These are phyloP conservation scores for Sylvicola fuscatus DNA, from an alignment of 2,888 invertebrate species.

Conservation along the genomic window DNA sequence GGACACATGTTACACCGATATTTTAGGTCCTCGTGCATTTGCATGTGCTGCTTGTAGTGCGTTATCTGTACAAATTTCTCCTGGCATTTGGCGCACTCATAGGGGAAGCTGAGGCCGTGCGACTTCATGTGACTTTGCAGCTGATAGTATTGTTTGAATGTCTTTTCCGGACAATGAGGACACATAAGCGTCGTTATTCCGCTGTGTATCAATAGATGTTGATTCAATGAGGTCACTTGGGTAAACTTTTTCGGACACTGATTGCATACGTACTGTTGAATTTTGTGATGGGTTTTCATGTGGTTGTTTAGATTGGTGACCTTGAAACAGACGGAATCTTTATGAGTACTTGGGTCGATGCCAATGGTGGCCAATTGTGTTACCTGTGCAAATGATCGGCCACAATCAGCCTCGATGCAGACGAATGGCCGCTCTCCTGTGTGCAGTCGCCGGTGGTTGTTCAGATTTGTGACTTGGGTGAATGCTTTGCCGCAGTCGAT, in stretches of 20 bases:
- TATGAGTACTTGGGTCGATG: no score
- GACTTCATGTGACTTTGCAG: conserved; percentile 26
- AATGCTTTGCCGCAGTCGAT: conserved; percentile 26
- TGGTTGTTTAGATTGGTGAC: conserved; percentile 27
- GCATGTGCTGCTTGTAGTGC: conserved; percentile 24
- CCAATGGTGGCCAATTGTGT: conserved; percentile 1
- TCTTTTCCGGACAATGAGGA: conserved; percentile 25
- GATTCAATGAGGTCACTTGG: conserved; percentile 26
- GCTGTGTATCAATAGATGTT: conserved; percentile 25
- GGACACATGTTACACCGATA: conserved; percentile 25
- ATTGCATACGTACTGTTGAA: conserved; percentile 26
- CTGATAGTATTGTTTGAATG: conserved; percentile 25
- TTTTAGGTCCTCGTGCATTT: conserved; percentile 26
- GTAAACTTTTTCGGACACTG: conserved; percentile 26
- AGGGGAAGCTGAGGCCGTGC: conserved; percentile 24
- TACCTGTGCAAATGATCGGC: conserved; percentile 26
- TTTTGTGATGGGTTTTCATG: conserved; percentile 27
- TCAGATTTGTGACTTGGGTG: conserved; percentile 25
- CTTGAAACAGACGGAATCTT: conserved; percentile 9
- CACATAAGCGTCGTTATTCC: conserved; percentile 25
- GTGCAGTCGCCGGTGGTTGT: conserved; percentile 25
- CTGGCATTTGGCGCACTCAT: conserved; percentile 23
- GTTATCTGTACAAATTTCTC: conserved; percentile 25
- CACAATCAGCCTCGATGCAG: conserved; percentile 25
- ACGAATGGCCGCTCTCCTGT: conserved; percentile 26